Evolutionary conservation across 2,888 invertebrate species (phyloP), one percentile per base, ranked within the genome.

Genomic region (Nemotelus pantherinus): DNA sequence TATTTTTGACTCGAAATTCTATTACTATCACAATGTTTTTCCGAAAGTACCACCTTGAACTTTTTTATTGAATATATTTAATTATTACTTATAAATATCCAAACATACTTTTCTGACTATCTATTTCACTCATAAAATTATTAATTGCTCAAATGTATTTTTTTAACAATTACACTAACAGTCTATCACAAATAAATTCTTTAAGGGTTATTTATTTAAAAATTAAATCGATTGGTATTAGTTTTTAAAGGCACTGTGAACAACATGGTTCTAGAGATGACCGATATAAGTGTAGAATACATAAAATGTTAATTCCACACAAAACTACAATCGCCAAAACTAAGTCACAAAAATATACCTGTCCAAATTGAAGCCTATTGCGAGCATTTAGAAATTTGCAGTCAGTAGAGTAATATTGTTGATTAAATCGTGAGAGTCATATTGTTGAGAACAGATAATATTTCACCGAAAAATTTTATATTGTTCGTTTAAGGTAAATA

Each of bases 271-370:
- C 85, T 76, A 83, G 78, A 84, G 85, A 86, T 76, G 83, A 84
- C 81, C 86, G 85, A 79, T 85, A 86, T 83, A 87, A 79, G 80
- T 87, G 87, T 65, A 87, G 81, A 80, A 87, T 83, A 85, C 87
- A 87, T 80, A 87, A 83, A 78, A 87, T 82, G 82, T 87, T 87
- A 83, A 87, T 87, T 78, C 86, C 85, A 84, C 87, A 86, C 81
- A 87, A 85, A 81, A 87, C 83, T 81, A 87, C 81, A 82, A 87
- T 84, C 82, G 87, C 86, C 83, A 87, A 83, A 81, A 87, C 82
- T 82, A 87, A 84, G 85, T 87, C 87, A 84, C 87, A 87, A 85
- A 86, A 85, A 82, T 85, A 83, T 87, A 87, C 87, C 87, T 87
- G 85, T 83, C 87, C 87, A 82, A 85, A 85, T 82, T 85, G 86